phyloP scores from a whole-genome alignment of 1,140 invertebrate species.

The Drosophila persimilis region DNA sequence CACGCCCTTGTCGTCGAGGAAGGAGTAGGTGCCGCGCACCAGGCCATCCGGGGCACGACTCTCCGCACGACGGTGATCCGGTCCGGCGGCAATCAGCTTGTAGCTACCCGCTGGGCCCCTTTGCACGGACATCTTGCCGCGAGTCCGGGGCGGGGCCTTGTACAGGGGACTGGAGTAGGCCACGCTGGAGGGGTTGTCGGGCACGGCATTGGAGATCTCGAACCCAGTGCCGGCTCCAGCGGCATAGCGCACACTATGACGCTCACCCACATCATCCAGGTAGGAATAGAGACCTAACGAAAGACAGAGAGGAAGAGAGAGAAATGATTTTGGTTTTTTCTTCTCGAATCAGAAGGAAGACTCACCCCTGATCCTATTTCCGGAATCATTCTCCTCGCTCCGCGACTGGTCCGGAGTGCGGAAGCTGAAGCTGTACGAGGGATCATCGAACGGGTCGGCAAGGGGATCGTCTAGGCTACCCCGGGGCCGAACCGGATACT shows the following conservation, averaged over 20 bases:
- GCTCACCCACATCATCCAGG: slow-evolving; percentile 88
- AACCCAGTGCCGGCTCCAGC: slow-evolving; percentile 89
- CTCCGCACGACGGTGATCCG: slow-evolving; percentile 88
- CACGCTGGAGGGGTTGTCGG: slow-evolving; percentile 84
- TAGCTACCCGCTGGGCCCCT: slow-evolving; percentile 74
- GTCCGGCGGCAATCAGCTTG: slow-evolving; percentile 88
- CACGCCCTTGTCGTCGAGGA: slow-evolving; percentile 89
- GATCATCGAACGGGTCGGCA: slow-evolving; percentile 89
- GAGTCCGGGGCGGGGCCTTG: slow-evolving; percentile 67
- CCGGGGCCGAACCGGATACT: slow-evolving; percentile 85
- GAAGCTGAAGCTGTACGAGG: slow-evolving; percentile 87
- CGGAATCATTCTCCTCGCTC: slow-evolving; percentile 86
- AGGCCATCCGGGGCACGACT: slow-evolving; percentile 87
- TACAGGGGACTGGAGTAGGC: slow-evolving; percentile 76
- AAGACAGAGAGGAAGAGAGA: not conserved
- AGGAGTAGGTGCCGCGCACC: slow-evolving; percentile 89
- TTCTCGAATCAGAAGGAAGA: no score
- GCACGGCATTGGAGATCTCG: slow-evolving; percentile 88
- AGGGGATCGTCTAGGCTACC: slow-evolving; percentile 87
- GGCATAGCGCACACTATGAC: slow-evolving; percentile 88
- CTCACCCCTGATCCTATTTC: slow-evolving; percentile 85
- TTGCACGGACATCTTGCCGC: slow-evolving; percentile 77
- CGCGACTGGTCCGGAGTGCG: slow-evolving; percentile 87
- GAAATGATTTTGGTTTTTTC: no score
- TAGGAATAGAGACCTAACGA: slow-evolving; percentile 86